Evolutionary conservation across 2,888 invertebrate species (phyloP), one percentile per base, ranked within the genome.

Genomic region (Microplitis deprimator): DNA sequence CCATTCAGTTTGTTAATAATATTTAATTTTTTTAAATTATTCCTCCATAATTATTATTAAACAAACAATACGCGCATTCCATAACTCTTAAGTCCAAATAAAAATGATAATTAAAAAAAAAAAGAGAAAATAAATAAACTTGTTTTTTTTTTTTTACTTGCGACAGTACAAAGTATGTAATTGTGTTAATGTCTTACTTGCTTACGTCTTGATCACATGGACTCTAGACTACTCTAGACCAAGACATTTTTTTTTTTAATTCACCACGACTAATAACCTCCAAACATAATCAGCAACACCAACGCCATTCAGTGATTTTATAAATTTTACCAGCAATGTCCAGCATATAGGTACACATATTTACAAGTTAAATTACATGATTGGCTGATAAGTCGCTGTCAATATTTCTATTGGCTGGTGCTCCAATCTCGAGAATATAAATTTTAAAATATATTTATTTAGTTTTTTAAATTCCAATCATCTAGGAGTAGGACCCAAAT

Each of bases 131-230:
- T 29, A 29, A 29, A 29, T 29, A 29, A 29, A 29, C 29, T 29
- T 29, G 29, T 29, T 29, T 29, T 29, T 50, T 50, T 50, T 50
- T 50, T 13, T 50, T 50, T 50, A 10, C 13, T 40, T 29, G 29
- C 29, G 29, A 50, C 20, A 20, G 17, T 10, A 50, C 17, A 13
- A 50, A 5, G 8, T 13, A 20, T 13, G 8, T 20, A 59, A 8
- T 29, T 50, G 50, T 50, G 50, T 6, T 60, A 29, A 10, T 38
- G 59, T 13, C 10, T 59, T 4, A 10, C 70, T 17, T 16, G 16
- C n/a, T 67, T n/a, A 39, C 67, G 39, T 10, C 62, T 16, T 40
- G 39, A 73, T 77, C 77, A 77, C 70, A 74, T 77, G 77, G 69
- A 77, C 65, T 74, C 73, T 77, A 73, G 74, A 77, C 73, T 74